Evolutionary conservation across 2,888 invertebrate species (phyloP).

Genomic region (Bombyx huttoni): DNA sequence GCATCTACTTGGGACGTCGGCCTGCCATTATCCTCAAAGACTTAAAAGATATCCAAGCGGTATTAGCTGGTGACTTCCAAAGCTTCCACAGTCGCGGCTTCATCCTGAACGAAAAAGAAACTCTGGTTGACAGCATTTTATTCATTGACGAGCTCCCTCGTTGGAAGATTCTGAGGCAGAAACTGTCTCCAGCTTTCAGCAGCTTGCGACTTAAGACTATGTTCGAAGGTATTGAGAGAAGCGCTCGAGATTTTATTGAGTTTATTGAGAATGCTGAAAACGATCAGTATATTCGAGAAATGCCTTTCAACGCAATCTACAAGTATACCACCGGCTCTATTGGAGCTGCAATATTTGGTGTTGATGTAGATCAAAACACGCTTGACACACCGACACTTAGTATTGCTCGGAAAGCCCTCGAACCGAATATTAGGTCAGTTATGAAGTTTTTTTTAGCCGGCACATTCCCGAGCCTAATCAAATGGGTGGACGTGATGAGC

Average conservation of each 20-base stretch:
- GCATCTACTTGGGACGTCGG: slow-evolving; percentile 22
- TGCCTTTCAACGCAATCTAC: slow-evolving; percentile 30
- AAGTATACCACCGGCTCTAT: slow-evolving; percentile 41
- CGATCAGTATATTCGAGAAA: slow-evolving; percentile 16
- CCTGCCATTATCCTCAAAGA: slow-evolving; percentile 32
- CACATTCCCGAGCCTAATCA: slow-evolving; percentile 24
- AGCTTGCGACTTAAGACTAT: slow-evolving; percentile 45
- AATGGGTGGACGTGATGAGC: slow-evolving; percentile 24
- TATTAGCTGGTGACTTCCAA: slow-evolving; percentile 34
- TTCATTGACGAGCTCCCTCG: slow-evolving; percentile 33
- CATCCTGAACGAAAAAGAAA: slow-evolving; percentile 26
- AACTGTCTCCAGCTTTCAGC: slow-evolving; percentile 47
- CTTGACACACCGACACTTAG: slow-evolving; percentile 44
- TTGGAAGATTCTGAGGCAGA: slow-evolving; percentile 49
- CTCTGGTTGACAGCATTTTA: slow-evolving; percentile 35
- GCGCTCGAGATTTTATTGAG: slow-evolving; percentile 34
- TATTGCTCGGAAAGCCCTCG: slow-evolving; percentile 28
- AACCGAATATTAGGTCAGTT: slow-evolving; percentile 18
- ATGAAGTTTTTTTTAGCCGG: slow-evolving; percentile 17
- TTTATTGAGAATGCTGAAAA: slow-evolving; percentile 24
- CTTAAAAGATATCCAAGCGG: slow-evolving; percentile 35
- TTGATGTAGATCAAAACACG: slow-evolving; percentile 36
- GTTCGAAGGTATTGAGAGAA: slow-evolving; percentile 40
- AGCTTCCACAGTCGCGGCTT: slow-evolving; percentile 39
- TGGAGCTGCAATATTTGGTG: slow-evolving; percentile 51